These are phyloP conservation scores for Garrulus glandarius DNA, from an alignment of 2,797 vertebrate species.

Conservation along the genomic window DNA sequence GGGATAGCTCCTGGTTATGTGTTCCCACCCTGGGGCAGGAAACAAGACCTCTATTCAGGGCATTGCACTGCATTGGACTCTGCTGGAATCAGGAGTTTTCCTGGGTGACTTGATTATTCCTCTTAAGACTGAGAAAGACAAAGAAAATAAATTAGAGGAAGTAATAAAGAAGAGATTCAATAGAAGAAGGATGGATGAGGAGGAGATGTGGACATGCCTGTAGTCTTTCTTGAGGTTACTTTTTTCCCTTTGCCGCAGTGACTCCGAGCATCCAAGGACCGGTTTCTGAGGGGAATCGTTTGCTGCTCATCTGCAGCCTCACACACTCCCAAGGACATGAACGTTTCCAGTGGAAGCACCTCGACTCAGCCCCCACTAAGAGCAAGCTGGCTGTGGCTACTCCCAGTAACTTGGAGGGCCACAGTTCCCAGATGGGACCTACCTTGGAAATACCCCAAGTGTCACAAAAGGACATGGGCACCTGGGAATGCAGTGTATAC, in stretches of 20 bases:
- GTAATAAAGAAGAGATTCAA: neutral
- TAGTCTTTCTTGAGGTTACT: neutral
- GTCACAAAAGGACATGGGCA: constrained; percentile 19
- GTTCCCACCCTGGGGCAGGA: accelerated
- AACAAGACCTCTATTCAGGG: neutral
- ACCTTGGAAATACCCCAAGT: constrained; percentile 24
- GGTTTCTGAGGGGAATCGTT: neutral
- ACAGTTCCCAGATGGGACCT: neutral
- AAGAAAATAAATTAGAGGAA: neutral
- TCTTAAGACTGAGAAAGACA: neutral
- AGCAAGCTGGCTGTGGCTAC: neutral
- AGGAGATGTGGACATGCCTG: neutral
- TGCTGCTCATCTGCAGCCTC: constrained; percentile 48
- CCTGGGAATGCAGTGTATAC: constrained; percentile 55
- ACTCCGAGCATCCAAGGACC: constrained; percentile 5
- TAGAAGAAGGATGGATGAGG: neutral
- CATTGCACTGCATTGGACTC: neutral
- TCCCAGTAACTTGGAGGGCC: neutral
- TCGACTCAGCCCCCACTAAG: neutral
- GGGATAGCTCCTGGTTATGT: neutral
- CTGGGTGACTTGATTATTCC: neutral
- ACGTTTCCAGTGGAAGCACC: constrained; percentile 31
- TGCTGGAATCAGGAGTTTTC: neutral
- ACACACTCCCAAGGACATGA: constrained; percentile 8
- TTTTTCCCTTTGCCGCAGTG: constrained; percentile 27